Conservation (phyloP, 2,797 vertebrate species). For the Acomys russatus region DNA sequence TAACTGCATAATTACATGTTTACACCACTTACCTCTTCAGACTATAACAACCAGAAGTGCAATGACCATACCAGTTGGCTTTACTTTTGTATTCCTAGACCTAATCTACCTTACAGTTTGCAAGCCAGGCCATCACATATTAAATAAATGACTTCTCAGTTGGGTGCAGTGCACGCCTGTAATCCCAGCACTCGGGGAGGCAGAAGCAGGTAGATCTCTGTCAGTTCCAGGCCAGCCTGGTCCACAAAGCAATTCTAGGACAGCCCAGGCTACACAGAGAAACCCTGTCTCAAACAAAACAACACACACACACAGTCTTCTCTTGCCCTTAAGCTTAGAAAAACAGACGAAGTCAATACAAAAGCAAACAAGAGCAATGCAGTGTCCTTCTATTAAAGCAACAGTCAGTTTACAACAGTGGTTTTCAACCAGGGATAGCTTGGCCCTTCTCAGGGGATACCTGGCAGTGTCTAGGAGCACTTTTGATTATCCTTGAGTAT, state of each 20-base stretch:
- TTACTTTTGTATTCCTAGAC: slow-evolving; percentile 26
- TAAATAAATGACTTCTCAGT: not conserved
- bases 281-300: no score
- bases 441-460: not conserved
- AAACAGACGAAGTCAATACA: slow-evolving; percentile 15
- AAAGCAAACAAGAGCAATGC: slow-evolving; percentile 42
- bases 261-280: no score
- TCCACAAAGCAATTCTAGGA: no score
- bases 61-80: slow-evolving; percentile 39
- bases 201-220: no score
- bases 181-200: no score
- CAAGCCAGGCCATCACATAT: not conserved
- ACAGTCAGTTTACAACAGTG: not conserved
- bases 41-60: not conserved
- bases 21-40: not conserved
- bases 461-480: not conserved
- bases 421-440: slow-evolving; percentile 13
- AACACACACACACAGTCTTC: no score
- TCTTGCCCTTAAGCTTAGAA: slow-evolving; percentile 32
- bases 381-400: not conserved
- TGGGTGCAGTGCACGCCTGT: no score
- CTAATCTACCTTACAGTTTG: not conserved
- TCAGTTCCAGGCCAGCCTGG: no score
- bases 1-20: not conserved
- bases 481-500: slow-evolving; percentile 32